Conservation (phyloP, 1,140 invertebrate genomes). For the Musca vetustissima region DNA sequence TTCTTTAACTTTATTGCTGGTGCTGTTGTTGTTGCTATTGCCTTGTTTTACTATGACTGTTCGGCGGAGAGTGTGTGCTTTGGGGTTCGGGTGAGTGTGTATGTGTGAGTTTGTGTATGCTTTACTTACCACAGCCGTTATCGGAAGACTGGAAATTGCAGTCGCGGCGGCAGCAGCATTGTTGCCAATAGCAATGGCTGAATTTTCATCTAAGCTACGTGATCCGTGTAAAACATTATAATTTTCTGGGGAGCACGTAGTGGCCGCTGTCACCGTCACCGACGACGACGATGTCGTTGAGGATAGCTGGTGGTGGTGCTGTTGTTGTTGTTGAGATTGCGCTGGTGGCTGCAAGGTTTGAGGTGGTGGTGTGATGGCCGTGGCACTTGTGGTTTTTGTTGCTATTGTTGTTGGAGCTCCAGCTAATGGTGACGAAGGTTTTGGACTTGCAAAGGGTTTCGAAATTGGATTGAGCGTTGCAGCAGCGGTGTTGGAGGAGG, state of each 20-base stretch:
- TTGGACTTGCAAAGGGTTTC: conserved; percentile 14
- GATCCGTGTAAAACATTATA: conserved; percentile 19
- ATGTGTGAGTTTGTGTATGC: background rate
- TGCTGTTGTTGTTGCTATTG: background rate
- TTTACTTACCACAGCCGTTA: conserved; percentile 21
- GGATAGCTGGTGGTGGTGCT: background rate
- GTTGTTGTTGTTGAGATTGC: conserved; percentile 4
- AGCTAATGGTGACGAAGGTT: background rate
- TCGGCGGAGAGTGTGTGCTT: background rate
- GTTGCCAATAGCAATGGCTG: conserved; percentile 1
- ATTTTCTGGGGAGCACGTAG: conserved; percentile 16
- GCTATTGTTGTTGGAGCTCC: background rate
- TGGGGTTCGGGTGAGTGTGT: background rate
- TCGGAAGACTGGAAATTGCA: conserved; percentile 20
- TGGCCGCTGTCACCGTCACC: background rate
- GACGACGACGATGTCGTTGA: background rate
- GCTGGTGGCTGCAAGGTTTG: no score
- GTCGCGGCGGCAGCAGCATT: conserved; percentile 11
- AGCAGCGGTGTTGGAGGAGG: background rate
- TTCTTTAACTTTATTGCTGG: background rate
- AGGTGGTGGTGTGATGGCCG: background rate
- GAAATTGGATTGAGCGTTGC: conserved; percentile 9
- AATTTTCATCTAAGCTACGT: conserved; percentile 16
- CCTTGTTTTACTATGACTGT: background rate
- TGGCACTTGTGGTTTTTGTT: background rate